Evolutionary conservation across 2,113 vertebrate species (phyloP).

Genomic region (Abramis brama): DNA sequence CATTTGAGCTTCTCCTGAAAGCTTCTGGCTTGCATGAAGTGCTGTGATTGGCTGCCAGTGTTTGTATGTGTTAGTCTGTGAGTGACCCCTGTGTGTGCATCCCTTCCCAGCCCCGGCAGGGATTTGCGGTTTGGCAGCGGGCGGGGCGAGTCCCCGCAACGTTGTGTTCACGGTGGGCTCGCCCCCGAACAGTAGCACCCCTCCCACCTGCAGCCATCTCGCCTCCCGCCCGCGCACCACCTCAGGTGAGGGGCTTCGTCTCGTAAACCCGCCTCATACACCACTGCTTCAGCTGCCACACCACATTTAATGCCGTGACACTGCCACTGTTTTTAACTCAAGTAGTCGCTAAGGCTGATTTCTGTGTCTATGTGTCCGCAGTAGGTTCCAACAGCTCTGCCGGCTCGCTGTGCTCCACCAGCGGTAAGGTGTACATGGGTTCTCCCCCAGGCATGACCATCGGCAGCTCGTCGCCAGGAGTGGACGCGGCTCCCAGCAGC

Average conservation of each 20-base stretch:
- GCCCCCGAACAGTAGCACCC: slow-evolving; percentile 87
- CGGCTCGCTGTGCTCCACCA: slow-evolving; percentile 90
- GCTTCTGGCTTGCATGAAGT: slow-evolving; percentile 41
- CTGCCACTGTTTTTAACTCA: neutral
- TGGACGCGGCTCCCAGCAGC: slow-evolving; percentile 83
- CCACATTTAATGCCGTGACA: neutral
- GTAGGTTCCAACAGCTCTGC: slow-evolving; percentile 93
- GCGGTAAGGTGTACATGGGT: slow-evolving; percentile 85
- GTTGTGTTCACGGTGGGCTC: slow-evolving; percentile 97
- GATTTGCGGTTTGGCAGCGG: slow-evolving; percentile 72
- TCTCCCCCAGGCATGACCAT: slow-evolving; percentile 87
- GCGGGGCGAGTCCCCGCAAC: slow-evolving; percentile 77
- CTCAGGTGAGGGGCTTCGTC: slow-evolving; percentile 81
- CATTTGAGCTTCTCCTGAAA: neutral
- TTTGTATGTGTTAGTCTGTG: slow-evolving; percentile 34
- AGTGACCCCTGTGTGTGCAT: slow-evolving; percentile 28
- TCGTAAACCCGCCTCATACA: neutral
- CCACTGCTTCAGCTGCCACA: neutral
- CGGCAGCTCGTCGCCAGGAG: slow-evolving; percentile 80
- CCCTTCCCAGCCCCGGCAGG: slow-evolving; percentile 81
- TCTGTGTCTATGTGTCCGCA: slow-evolving; percentile 60
- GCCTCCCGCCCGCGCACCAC: slow-evolving; percentile 88
- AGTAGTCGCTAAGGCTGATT: neutral
- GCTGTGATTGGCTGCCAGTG: slow-evolving; percentile 34
- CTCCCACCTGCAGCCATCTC: slow-evolving; percentile 88